Base-by-base conservation (phyloP, 2,113 vertebrate genomes). In the Montifringilla adamsi region DNA sequence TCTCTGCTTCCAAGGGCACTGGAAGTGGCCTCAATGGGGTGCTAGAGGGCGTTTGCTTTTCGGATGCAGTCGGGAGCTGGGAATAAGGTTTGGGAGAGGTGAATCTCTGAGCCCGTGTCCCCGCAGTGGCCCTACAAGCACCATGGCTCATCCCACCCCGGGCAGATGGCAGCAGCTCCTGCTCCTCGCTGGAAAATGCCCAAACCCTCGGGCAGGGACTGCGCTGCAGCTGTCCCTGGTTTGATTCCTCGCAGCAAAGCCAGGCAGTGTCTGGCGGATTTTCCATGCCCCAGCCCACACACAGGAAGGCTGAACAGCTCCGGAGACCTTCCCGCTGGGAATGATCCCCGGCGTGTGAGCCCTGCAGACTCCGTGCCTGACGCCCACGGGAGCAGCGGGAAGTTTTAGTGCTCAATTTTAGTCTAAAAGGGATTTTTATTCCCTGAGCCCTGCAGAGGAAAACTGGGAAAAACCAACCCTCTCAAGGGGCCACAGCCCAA, bases 71-170 rank as follows among this genome's bases (percentile, higher is more conserved):
- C 5, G 2, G 43, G 14, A 58, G 44, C 3, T 1, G 5, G 12
- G n/a, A 39, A 24, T 35, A 26, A n/a, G 10, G 19, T 47, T 60
- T 64, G 75, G 37, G 47, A 83, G 70, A 67, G 50, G 13, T 0
- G 0, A 60, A 56, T 43, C 1, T 0, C 56, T 0, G 0, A 66
- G 62, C 33, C 4, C 4, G 0, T 24, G 31, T 41, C 43, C 89
- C 52, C 2, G 0, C 19, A 27, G 83, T 3, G 33, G 31, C 55
- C 60, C 50, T 50, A 12, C 43, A 55, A 59, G 17, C n/a, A 11
- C 39, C 10, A 0, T 0, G 2, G 67, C 82, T 76, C 31, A 3
- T 62, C 85, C 81, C 31, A 73, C 9, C 52, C 62, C 0, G 2
- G 66, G 55, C 92, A 92, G 90, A 85, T 31, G 94, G 89, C 89